These are phyloP conservation scores for Ceratoteleas bidentatus DNA, from an alignment of 1,140 invertebrate species.

Conservation along the genomic window DNA sequence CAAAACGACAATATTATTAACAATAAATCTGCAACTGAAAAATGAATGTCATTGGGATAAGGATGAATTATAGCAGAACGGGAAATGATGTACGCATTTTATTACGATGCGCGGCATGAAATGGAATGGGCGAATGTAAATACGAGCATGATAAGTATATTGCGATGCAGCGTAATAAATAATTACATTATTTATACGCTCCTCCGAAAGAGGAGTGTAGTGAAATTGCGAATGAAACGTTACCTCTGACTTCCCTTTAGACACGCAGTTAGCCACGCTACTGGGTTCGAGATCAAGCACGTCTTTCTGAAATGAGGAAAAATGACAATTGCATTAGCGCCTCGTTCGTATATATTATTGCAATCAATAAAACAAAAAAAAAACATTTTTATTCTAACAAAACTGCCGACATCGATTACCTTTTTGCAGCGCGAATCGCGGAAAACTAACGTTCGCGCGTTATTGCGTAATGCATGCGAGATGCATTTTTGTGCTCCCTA, in stretches of 20 bases:
- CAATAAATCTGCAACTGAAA: slow-evolving; percentile 62
- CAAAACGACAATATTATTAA: slow-evolving; percentile 54
- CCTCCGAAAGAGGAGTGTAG: background rate
- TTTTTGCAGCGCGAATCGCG: background rate
- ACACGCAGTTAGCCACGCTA: slow-evolving; percentile 89
- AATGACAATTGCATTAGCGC: background rate
- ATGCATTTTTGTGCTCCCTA: too few relatives aligned
- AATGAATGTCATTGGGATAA: slow-evolving; percentile 58
- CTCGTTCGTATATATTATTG: background rate
- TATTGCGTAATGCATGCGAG: too few relatives aligned
- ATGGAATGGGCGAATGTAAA: slow-evolving; percentile 45
- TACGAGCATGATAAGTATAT: slow-evolving; percentile 36
- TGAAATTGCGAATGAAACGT: slow-evolving; percentile 69
- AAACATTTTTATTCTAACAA: too few relatives aligned
- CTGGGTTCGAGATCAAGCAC: slow-evolving; percentile 88
- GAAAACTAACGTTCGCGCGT: too few relatives aligned
- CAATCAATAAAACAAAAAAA: background rate
- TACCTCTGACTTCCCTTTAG: slow-evolving; percentile 92
- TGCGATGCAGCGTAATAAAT: slow-evolving; percentile 36
- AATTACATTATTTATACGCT: slow-evolving; percentile 49
- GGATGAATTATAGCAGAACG: slow-evolving; percentile 35
- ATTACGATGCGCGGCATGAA: slow-evolving; percentile 41
- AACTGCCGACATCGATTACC: background rate
- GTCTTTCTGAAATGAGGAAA: slow-evolving; percentile 85
- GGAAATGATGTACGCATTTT: slow-evolving; percentile 47